Base-by-base conservation (phyloP, 2,113 vertebrate species). In the Uropsilus gracilis region DNA sequence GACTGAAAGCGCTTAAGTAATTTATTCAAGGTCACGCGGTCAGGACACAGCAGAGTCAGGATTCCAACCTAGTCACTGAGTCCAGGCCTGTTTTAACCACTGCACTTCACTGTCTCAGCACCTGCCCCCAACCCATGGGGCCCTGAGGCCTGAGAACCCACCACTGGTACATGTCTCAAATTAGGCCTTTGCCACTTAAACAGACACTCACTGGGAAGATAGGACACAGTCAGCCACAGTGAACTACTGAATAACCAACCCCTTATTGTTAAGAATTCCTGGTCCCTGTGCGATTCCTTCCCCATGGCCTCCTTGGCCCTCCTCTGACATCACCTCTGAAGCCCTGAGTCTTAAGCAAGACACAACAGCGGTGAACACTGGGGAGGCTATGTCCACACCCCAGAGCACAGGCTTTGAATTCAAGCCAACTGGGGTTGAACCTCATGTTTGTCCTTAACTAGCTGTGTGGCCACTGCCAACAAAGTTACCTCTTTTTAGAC, bases 21-120 rank as follows among this genome's bases (percentile, higher is more conserved):
- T 64, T 50, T 93, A 7, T 42, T 69, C 20, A 44, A 26, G 46
- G 53, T 61, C 91, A 83, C 94, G 71, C 95, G 91, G 73, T 66
- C 84, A 82, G 61, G n/a, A 88, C 85, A 12, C 12, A 53, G 26
- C 69, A 63, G 76, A 69, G 64, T 48, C 44, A 28, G n/a, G 53
- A 66, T 59, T 61, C 39, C 44, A 57, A 0, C 20, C 24, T 6
- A 34, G 72, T 34, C 10, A 69, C 32, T 48, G 8, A 22, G 46
- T 6, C 26, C 24, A 32, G 76, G 22, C 12, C 2, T 48, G 7
- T 83, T 10, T 37, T 73, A 1, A 55, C 32, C n/a, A 16, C 22
- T 12, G 37, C 1, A 32, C 3, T 24, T 83, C 42, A 37, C 42
- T 6, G 28, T 53, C 66, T 76, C 78, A 22, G 32, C 30, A 55